Percentiles rank a stretch among this genome's conserved stretches.
Conservation (phyloP, 1,140 invertebrate species). For the Streblospio benedicti region DNA sequence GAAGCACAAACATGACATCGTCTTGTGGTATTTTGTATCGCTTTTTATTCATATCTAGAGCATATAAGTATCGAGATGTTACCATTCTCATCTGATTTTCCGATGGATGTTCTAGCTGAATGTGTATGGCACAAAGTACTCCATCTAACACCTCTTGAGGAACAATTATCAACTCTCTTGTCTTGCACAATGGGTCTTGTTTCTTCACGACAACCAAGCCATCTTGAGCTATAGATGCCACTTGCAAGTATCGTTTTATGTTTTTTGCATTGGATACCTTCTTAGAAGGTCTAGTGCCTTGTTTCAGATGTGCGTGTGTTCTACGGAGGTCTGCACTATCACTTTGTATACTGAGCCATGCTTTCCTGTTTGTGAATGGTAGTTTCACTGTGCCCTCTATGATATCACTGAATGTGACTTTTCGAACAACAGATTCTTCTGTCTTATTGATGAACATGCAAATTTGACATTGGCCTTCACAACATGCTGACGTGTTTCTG, state of each 20-base stretch:
- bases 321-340: slow-evolving; percentile 21
- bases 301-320: slow-evolving; percentile 20
- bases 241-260: slow-evolving; percentile 18
- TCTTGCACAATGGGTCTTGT: neutral
- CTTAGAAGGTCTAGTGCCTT: slow-evolving; percentile 22
- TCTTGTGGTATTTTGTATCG: neutral
- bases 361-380: slow-evolving; percentile 15
- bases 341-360: slow-evolving; percentile 14
- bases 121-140: slow-evolving; percentile 18
- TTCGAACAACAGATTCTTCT: neutral
- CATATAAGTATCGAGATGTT: slow-evolving; percentile 17
- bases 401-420: neutral
- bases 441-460: neutral
- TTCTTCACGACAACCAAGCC: slow-evolving; percentile 18
- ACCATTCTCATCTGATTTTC: slow-evolving; percentile 15
- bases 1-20: slow-evolving; percentile 17
- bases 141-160: slow-evolving; percentile 20
- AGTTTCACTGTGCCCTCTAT: no score
- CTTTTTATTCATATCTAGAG: slow-evolving; percentile 21
- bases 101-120: slow-evolving; percentile 17
- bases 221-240: slow-evolving; percentile 22
- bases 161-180: slow-evolving; percentile 17
- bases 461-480: neutral
- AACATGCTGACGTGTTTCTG: slow-evolving; percentile 17
- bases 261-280: slow-evolving; percentile 21